Percentiles rank a stretch among this genome's conserved stretches.
phyloP scores from a whole-genome alignment of 2,797 vertebrate genomes.

The Crocidura indochinensis region DNA sequence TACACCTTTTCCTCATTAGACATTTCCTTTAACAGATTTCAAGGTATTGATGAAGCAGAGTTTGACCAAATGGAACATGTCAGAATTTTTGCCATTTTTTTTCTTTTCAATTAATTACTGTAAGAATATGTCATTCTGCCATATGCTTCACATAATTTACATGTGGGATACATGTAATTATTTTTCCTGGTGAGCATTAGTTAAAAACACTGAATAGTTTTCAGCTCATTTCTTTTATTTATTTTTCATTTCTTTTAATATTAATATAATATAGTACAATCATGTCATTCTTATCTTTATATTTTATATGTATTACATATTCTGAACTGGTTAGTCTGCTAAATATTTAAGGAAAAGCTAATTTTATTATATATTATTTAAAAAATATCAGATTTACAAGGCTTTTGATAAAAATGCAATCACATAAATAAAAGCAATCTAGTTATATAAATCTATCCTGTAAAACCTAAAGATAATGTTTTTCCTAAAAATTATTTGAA shows the following conservation, averaged over 20 bases:
- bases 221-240: conserved; percentile 67
- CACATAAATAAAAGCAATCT: conserved; percentile 83
- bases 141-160: conserved; percentile 49
- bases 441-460: conserved; percentile 68
- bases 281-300: conserved; percentile 44
- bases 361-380: conserved; percentile 69
- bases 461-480: conserved; percentile 79
- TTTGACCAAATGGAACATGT: background rate
- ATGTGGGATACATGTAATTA: conserved; percentile 41
- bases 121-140: background rate
- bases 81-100: background rate
- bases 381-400: conserved; percentile 76
- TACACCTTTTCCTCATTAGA: conserved; percentile 1
- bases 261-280: conserved; percentile 22
- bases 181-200: conserved; percentile 20
- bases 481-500: conserved; percentile 79
- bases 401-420: conserved; percentile 81
- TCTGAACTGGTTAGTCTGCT: conserved; percentile 54
- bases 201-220: conserved; percentile 60
- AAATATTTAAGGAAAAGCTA: conserved; percentile 46
- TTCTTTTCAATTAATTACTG: background rate
- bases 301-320: conserved; percentile 58
- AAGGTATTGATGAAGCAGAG: background rate
- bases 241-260: too few species aligned
- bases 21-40: background rate